Base-by-base conservation (phyloP, 2,888 invertebrate genomes). In the Xanthia togata region DNA sequence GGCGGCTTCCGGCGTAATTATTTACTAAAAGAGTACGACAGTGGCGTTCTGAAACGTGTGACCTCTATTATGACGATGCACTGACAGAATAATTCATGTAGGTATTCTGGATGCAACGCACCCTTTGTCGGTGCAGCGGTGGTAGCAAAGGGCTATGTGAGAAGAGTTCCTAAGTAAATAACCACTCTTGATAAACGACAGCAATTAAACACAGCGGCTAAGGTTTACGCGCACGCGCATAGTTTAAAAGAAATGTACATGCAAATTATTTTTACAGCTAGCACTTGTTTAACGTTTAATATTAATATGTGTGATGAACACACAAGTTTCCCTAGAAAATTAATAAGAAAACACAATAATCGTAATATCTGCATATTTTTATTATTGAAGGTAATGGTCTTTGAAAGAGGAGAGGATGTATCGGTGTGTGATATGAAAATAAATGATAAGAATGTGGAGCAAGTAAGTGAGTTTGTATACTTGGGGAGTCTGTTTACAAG, bases 1-100 rank as follows among this genome's bases (percentile, higher is more conserved):
- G 92, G 87, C 88, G 92, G 94, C 94, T 96, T 96, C 96, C 96
- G 95, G 93, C 89, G 94, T 93, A 91, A 94, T 96, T 93, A 95
- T 94, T 95, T 92, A 93, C 90, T 88, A 89, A 90, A 87, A 89
- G 87, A 84, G 89, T 84, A 89, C 88, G 89, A 88, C 91, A 83
- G 89, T 90, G 89, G 91, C 85, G 80, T 82, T 41, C 64, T 81
- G 78, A 86, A 85, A 87, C 90, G 91, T 90, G 89, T 88, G 90
- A 90, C 90, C 91, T 91, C 90, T 89, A 88, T 91, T 90, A 91
- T 89, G 90, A 88, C 60, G 88, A 87, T 79, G 90, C 91, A 89
- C 87, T 88, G 79, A 88, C 82, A 87, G 94, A 94, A 94, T 95
- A 91, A 94, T 93, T 93, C 92, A 94, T 94, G 86, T n/a, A n/a